phyloP scores from a whole-genome alignment of 1,140 invertebrate genomes.

The Aphis craccivora region DNA sequence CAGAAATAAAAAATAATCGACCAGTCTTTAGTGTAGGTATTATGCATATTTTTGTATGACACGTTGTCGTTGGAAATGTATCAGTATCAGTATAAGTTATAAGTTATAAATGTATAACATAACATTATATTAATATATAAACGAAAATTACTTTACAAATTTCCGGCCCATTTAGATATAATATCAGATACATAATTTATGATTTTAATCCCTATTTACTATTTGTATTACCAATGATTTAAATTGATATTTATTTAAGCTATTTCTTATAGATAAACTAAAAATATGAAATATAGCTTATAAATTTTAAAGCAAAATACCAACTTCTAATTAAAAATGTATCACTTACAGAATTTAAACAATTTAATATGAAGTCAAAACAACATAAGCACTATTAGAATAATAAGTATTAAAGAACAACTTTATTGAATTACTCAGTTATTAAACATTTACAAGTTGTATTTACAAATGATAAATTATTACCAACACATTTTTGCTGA shows the following conservation, averaged over 20 bases:
- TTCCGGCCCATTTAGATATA: slow-evolving; percentile 1
- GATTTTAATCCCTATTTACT: not conserved
- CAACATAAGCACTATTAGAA: not conserved
- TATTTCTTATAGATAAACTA: not conserved
- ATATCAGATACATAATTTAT: not conserved
- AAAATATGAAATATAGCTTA: not conserved
- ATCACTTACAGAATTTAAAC: not conserved
- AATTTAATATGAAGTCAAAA: not conserved
- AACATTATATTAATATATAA: not conserved
- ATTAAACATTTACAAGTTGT: not conserved
- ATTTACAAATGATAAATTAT: not conserved
- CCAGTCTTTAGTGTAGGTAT: slow-evolving; percentile 42
- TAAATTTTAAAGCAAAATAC: too few species aligned
- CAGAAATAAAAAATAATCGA: not conserved
- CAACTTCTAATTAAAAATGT: not conserved
- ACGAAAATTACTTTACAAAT: not conserved
- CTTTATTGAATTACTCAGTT: not conserved
- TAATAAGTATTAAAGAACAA: not conserved
- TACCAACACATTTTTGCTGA: not conserved
- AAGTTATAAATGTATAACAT: not conserved
- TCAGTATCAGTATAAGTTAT: not conserved
- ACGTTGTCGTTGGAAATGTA: slow-evolving; percentile 17
- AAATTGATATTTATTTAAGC: not conserved
- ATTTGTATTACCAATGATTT: not conserved
- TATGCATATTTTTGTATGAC: slow-evolving; percentile 14